phyloP scores from a whole-genome alignment of 2,888 invertebrate species.

The Platycnemis pennipes region DNA sequence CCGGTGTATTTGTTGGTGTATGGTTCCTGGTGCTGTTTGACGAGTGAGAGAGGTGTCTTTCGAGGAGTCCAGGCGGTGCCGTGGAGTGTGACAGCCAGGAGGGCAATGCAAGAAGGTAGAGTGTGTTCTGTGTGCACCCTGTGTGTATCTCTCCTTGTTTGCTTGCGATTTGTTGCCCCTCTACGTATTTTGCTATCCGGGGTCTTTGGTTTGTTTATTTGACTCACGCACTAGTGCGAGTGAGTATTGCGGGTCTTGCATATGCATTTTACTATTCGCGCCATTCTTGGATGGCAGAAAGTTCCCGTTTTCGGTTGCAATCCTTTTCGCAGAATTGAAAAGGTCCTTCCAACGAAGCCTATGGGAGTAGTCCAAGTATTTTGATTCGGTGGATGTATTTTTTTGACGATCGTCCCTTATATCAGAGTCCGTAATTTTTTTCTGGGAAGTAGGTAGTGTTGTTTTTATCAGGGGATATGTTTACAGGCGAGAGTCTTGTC shows the following conservation, averaged over 20 bases:
- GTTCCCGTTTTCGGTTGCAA: background rate
- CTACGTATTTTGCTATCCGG: background rate
- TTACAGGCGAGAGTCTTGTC: background rate
- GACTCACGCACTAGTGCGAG: background rate
- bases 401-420: background rate
- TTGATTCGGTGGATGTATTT: background rate
- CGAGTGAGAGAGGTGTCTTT: conserved; percentile 44
- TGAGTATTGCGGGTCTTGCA: background rate
- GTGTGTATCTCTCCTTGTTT: background rate
- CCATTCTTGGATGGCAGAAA: background rate
- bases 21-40: conserved; percentile 66
- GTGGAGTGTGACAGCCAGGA: conserved; percentile 29
- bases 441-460: background rate
- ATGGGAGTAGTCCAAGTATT: background rate
- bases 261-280: background rate
- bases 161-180: background rate
- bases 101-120: conserved; percentile 67
- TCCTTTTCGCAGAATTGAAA: background rate
- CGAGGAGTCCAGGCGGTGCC: conserved; percentile 21
- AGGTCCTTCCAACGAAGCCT: background rate
- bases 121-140: background rate
- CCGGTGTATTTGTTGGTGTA: conserved; percentile 66
- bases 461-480: background rate
- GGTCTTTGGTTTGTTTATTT: background rate
- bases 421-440: background rate